Conservation (phyloP, 2,113 vertebrate species). For the Poeciliopsis turrubarensis region DNA sequence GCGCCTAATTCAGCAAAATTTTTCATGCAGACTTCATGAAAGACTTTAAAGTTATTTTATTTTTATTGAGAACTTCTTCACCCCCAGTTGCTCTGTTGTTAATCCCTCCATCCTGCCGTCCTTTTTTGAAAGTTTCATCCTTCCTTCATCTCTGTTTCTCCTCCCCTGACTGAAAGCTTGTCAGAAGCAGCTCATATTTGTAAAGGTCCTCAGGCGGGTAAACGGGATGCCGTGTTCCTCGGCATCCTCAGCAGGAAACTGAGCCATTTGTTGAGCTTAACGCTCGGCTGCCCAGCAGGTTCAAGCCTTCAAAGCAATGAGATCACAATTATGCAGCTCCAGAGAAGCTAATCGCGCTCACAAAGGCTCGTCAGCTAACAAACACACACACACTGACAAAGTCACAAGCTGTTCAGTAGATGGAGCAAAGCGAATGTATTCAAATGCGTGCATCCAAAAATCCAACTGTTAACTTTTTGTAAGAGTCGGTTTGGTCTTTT, state of each 20-base stretch:
- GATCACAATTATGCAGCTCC: constrained; percentile 58
- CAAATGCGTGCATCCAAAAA: constrained; percentile 1
- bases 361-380: constrained; percentile 36
- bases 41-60: background rate
- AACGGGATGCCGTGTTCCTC: constrained; percentile 68
- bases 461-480: constrained; percentile 17
- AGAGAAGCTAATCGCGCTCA: constrained; percentile 48
- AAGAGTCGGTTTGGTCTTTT: background rate
- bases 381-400: constrained; percentile 14
- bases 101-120: background rate
- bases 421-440: constrained; percentile 23
- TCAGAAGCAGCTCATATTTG: constrained; percentile 68
- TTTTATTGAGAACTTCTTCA: background rate
- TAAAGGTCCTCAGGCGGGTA: constrained; percentile 61
- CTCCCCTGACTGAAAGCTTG: constrained; percentile 56
- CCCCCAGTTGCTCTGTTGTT: background rate
- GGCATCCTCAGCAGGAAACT: constrained; percentile 68
- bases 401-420: constrained; percentile 27
- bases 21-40: background rate
- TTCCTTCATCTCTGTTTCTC: constrained; percentile 1
- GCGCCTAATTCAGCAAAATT: background rate
- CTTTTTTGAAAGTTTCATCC: background rate
- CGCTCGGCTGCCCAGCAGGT: constrained; percentile 57
- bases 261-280: constrained; percentile 74
- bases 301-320: constrained; percentile 59